Evolutionary conservation across 2,797 vertebrate species (phyloP).

Genomic region (Eleutherodactylus coqui): DNA sequence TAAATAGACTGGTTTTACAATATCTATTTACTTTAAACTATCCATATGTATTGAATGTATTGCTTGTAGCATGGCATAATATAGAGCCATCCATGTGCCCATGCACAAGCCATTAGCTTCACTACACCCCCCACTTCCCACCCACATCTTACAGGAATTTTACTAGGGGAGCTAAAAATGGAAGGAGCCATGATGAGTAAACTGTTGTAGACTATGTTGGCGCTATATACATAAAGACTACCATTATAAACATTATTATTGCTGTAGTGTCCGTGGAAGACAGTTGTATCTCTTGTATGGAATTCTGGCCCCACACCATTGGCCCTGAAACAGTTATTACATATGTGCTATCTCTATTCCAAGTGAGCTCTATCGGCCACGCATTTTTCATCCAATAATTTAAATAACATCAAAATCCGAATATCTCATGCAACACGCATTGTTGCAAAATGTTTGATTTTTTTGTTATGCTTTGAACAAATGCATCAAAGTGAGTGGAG

Average conservation of each 20-base stretch:
- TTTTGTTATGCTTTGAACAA: slow-evolving; percentile 28
- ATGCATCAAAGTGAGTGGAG: slow-evolving; percentile 6
- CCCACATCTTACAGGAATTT: too few relatives aligned
- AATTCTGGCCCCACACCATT: background rate
- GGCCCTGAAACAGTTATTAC: background rate
- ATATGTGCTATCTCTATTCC: background rate
- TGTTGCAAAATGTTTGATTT: slow-evolving; percentile 15
- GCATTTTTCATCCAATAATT: background rate
- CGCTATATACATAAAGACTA: too few relatives aligned
- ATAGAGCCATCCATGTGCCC: background rate
- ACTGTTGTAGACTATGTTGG: too few relatives aligned
- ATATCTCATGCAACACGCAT: background rate
- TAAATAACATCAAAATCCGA: background rate
- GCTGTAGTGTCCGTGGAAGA: background rate
- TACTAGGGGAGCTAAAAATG: too few relatives aligned
- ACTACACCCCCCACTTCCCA: background rate
- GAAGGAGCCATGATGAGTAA: too few relatives aligned
- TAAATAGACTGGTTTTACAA: background rate
- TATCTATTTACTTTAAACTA: too few relatives aligned
- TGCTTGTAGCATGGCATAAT: background rate
- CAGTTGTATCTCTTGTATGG: background rate
- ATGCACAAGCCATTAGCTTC: background rate
- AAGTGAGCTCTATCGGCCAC: background rate
- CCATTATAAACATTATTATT: background rate
- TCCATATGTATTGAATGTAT: background rate